Percentiles rank a stretch among this genome's conserved stretches.
phyloP scores from a whole-genome alignment of 2,113 vertebrate species.

The Tragulus kanchil region DNA sequence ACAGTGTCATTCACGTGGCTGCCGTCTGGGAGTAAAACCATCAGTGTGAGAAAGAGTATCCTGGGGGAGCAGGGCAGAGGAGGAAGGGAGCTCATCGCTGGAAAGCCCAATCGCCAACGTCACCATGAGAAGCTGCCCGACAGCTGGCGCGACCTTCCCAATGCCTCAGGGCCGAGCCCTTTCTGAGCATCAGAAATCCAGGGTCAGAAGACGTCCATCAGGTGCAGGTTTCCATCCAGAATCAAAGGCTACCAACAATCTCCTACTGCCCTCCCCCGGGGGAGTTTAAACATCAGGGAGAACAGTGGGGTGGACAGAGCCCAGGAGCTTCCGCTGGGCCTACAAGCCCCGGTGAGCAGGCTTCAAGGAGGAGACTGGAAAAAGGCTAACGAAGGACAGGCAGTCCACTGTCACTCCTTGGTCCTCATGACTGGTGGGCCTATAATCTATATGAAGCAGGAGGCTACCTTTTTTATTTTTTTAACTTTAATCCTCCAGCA shows the following conservation, averaged over 20 bases:
- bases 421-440: background rate
- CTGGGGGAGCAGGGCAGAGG: fast-evolving
- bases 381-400: background rate
- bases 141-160: no score
- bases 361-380: background rate
- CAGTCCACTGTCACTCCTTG: background rate
- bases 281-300: background rate
- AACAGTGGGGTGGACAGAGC: background rate
- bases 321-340: background rate
- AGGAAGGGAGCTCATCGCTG: background rate
- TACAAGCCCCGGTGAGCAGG: background rate
- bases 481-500: background rate
- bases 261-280: background rate
- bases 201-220: background rate
- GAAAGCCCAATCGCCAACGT: fast-evolving
- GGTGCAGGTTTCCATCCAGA: background rate
- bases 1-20: background rate
- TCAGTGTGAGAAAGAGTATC: no score
- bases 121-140: background rate
- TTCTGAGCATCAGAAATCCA: background rate
- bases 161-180: background rate
- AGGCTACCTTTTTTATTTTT: background rate
- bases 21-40: background rate
- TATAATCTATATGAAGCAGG: background rate
- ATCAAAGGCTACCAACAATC: background rate